Base-by-base conservation (phyloP, 1,140 invertebrate genomes). In the Lutraria rhynchaena region DNA sequence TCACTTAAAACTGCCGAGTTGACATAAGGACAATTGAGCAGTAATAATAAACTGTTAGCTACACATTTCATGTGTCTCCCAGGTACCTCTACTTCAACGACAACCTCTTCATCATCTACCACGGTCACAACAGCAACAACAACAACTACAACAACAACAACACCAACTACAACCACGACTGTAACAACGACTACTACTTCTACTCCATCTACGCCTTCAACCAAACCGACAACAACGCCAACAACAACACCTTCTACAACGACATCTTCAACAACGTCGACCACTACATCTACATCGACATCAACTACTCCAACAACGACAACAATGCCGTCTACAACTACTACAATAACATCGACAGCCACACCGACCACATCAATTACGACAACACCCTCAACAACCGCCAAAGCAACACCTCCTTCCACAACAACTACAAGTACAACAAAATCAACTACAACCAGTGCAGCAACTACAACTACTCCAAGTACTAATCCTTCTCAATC, bases 61-160 rank as follows among this genome's bases (percentile, higher is more conserved):
- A n/a, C n/a, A n/a, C n/a, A n/a, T n/a, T n/a, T n/a, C n/a, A n/a
- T n/a, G n/a, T n/a, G n/a, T n/a, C n/a, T n/a, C n/a, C n/a, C n/a
- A n/a, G n/a, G n/a, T n/a, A n/a, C n/a, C n/a, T n/a, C n/a, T n/a
- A n/a, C n/a, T n/a, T 13, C 69, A 3, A 55, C 69, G 46, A 22
- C 46, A 53, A 53, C 51, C 11, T 35, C n/a, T n/a, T 13, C 44
- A 0, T 44, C 60, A 41, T 49, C 75, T 17, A 37, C 49, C 29
- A 15, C 75, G 41, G 35, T 37, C 4, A 76, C 74, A 35, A 22
- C 37, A 63, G 24, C 73, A 63, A 76, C 41, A 11, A 44, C 58
- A 49, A 61, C 35, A 51, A 15, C 73, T 29, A 63, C 13, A 13
- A 49, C 60, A 22, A 49, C 75, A 31, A 0, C 49, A 15, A 7